Evolutionary conservation across 2,113 vertebrate species (phyloP).

Genomic region (Salvelinus alpinus): DNA sequence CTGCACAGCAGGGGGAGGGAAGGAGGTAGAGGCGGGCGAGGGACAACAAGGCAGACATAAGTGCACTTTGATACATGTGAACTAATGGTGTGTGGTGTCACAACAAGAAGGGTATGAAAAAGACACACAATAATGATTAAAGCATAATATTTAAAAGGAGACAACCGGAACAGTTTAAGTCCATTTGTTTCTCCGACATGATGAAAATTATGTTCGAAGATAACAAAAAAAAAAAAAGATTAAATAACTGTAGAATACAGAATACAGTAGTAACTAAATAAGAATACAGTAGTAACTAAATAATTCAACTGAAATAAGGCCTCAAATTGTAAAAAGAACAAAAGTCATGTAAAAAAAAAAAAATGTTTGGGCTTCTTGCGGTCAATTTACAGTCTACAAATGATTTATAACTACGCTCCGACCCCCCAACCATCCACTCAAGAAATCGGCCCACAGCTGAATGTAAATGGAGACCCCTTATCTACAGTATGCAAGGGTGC

Average conservation of each 20-base stretch:
- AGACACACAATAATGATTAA: conserved; percentile 19
- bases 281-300: too few relatives aligned
- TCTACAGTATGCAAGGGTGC: not conserved
- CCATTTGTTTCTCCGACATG: not conserved
- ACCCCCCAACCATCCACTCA: too few relatives aligned
- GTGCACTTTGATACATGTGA: conserved; percentile 28
- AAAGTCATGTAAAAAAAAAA: not conserved
- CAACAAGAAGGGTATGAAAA: not conserved
- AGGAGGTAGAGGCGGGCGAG: not conserved
- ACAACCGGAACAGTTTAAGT: not conserved
- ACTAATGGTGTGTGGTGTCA: not conserved
- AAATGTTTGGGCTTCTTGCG: too few relatives aligned
- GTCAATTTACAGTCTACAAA: too few relatives aligned
- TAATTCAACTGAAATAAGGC: not conserved
- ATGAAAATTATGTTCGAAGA: not conserved
- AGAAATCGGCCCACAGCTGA: too few relatives aligned
- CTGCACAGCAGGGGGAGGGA: conserved; percentile 64
- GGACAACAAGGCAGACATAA: not conserved
- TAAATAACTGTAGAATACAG: not conserved
- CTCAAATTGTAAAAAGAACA: not conserved
- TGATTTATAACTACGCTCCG: too few relatives aligned
- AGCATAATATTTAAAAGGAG: not conserved
- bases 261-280: too few relatives aligned
- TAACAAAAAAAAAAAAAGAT: not conserved
- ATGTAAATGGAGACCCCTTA: not conserved